phyloP scores from a whole-genome alignment of 1,140 invertebrate species.

The Phortica variegata region DNA sequence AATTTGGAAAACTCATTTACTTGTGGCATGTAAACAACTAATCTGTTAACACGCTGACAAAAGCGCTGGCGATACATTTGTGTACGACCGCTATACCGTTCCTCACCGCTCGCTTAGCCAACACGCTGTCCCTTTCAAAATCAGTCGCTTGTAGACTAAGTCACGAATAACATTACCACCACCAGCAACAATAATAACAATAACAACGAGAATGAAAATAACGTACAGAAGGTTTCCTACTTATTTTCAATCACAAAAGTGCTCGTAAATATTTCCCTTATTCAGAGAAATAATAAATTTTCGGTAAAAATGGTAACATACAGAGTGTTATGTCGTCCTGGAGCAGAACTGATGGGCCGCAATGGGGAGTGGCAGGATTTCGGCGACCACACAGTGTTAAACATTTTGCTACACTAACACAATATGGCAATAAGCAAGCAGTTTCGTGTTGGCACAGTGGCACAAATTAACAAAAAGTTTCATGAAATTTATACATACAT shows the following conservation, averaged over 20 bases:
- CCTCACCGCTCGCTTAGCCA: background rate
- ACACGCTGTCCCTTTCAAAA: background rate
- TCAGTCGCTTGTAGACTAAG: too few species aligned
- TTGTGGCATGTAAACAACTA: conserved; percentile 56
- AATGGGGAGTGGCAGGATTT: too few species aligned
- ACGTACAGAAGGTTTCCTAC: too few species aligned
- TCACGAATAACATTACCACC: too few species aligned
- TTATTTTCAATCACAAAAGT: background rate
- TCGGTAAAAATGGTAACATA: conserved; percentile 35
- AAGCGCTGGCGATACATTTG: conserved; percentile 37
- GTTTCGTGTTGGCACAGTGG: conserved; percentile 23
- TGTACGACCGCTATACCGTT: conserved; percentile 1
- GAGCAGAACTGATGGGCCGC: background rate
- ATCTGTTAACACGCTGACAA: conserved; percentile 54
- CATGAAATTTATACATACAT: too few species aligned
- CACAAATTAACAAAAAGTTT: too few species aligned
- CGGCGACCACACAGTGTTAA: conserved; percentile 36
- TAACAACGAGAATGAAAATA: too few species aligned
- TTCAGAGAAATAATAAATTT: conserved; percentile 33
- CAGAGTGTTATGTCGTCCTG: conserved; percentile 3
- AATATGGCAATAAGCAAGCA: conserved; percentile 27
- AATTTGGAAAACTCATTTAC: conserved; percentile 54
- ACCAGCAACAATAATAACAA: too few species aligned
- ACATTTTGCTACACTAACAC: conserved; percentile 47
- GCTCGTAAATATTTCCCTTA: conserved; percentile 40